Percentiles rank a stretch among this genome's conserved stretches.
These are phyloP conservation scores for Bufotes viridis DNA, from an alignment of 2,797 vertebrate species.

Conservation along the genomic window DNA sequence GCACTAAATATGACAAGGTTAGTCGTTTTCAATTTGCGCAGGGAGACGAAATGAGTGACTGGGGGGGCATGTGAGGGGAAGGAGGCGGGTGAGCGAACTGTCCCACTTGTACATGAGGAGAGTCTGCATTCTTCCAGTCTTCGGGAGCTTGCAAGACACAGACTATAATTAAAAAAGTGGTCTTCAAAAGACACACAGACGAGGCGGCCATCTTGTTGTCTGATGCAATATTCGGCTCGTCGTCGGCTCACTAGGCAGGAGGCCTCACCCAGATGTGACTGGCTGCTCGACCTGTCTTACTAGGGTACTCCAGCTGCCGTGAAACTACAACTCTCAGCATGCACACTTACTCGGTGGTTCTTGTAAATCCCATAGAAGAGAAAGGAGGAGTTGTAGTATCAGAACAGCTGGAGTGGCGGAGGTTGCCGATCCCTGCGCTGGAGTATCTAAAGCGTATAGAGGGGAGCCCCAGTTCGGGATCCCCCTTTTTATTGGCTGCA, in stretches of 20 bases:
- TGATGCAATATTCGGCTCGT: not conserved
- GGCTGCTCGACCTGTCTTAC: too few relatives aligned
- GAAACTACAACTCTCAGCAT: too few relatives aligned
- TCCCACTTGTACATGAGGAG: conserved; percentile 32
- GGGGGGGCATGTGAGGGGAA: conserved; percentile 3
- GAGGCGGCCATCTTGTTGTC: not conserved
- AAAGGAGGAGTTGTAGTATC: too few relatives aligned
- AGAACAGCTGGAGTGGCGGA: too few relatives aligned
- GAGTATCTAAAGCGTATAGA: not conserved
- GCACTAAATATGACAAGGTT: conserved; percentile 84
- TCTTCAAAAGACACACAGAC: not conserved
- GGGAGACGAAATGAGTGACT: conserved; percentile 70
- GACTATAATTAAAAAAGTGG: conserved; percentile 5
- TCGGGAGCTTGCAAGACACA: not conserved
- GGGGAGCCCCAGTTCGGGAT: not conserved
- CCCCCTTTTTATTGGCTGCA: too few relatives aligned
- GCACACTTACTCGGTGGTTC: too few relatives aligned
- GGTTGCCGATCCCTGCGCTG: not conserved
- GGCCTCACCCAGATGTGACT: too few relatives aligned
- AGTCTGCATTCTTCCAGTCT: conserved; percentile 36
- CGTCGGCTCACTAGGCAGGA: not conserved
- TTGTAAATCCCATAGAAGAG: too few relatives aligned
- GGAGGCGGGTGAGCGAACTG: conserved; percentile 23
- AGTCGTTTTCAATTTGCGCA: conserved; percentile 81
- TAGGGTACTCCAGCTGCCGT: too few relatives aligned